Base-by-base conservation (phyloP, 2,888 invertebrate species). In the Graphium colonna region DNA sequence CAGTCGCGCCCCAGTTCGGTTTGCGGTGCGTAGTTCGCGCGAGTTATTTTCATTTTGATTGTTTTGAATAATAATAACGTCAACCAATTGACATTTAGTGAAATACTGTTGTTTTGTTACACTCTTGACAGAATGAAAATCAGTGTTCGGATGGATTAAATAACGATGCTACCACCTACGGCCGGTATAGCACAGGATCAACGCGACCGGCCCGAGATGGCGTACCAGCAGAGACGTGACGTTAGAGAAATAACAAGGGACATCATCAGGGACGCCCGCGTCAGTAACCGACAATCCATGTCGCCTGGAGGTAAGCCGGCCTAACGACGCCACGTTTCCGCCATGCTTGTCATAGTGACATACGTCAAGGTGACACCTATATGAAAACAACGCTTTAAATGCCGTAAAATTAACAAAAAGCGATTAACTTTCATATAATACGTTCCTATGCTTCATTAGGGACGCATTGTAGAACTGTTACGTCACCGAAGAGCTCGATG, bases 301-400 rank as follows among this genome's bases (percentile, higher is more conserved):
- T 89, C 90, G 60, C 86, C 89, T 71, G 87, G 84, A 83, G 88
- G 89, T 90, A 67, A 66, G 69, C 69, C 67, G 69, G 68, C 73
- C 72, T 81, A 79, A 79, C 81, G 88, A 89, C 88, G 90, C 88
- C 89, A 89, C 89, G 89, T 88, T 89, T 87, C 83, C 82, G 87
- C 88, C 88, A 87, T 85, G 77, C 82, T 81, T 90, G 90, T 90
- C 90, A 90, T 75, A 77, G 79, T 90, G 90, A 90, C 90, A 80
- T 82, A 84, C 76, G 90, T 90, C 90, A 90, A 88, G 84, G 82
- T 90, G 90, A 90, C 90, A 89, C 84, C 68, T 75, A 75, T 71
- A 85, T 67, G 74, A 88, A 87, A 88, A 86, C 88, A 89, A 84
- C 63, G 54, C 72, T 69, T 73, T 75, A 78, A 72, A 70, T 65